Evolutionary conservation across 2,888 invertebrate genomes (phyloP), one percentile per base, ranked within the genome.

Genomic region (Parnassius smintheus): DNA sequence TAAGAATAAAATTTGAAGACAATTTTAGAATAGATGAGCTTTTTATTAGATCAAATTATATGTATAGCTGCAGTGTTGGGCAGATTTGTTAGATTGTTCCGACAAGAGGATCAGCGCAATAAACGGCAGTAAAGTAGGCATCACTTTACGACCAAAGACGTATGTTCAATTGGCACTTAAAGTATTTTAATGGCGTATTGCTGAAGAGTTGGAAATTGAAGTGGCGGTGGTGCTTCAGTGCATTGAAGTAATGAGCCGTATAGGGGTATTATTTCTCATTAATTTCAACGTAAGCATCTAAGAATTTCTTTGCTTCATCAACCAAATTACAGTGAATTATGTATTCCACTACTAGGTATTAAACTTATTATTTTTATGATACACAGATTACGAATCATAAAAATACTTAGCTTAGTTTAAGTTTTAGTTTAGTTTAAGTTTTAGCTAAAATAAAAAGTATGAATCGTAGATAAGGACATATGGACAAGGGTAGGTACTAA

Each of bases 101-200:
- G 76, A 78, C 76, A 78, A 76, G 72, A 78, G 78, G 76, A 77
- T 78, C 78, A 76, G 60, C 72, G 72, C 73, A 77, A 82, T 85
- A 85, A 85, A 83, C 71, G 76, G 69, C 86, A 83, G 86, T 86
- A 87, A 85, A 77, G 78, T 71, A 70, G 72, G 69, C 74, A 75
- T 71, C 75, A 75, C 75, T 88, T 89, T 86, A 89, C 82, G 83
- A 84, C 76, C 75, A 61, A 75, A 83, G 83, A 82, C 82, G 75
- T 81, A 76, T 79, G 77, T 79, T 72, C 81, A 82, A 82, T 83
- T 82, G 82, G 81, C 79, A 82, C 80, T 87, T 78, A 83, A 82
- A 78, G 67, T 70, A 78, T 82, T 49, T 84, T 85, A 87, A 86
- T 79, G 75, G 81, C 81, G 78, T 81, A 85, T 84, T 80, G 80